These are phyloP conservation scores for Heptranchias perlo DNA, from an alignment of 2,113 vertebrate genomes.

Conservation along the genomic window DNA sequence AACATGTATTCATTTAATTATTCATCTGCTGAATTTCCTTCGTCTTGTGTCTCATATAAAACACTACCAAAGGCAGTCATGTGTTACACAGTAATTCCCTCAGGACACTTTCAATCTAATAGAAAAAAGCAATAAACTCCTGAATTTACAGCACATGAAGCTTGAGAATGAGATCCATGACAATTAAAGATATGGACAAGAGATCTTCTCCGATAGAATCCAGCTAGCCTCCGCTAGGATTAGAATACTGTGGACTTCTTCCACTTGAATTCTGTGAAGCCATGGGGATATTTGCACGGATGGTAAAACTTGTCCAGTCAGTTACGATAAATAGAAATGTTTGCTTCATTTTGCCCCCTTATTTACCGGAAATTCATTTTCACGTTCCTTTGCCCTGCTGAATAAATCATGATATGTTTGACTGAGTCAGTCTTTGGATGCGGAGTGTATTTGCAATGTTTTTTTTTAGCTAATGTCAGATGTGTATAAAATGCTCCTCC, in stretches of 20 bases:
- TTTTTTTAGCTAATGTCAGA: neutral
- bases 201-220: neutral
- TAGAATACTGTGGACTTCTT: neutral
- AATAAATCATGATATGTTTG: neutral
- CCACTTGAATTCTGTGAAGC: neutral
- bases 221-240: neutral
- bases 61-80: neutral
- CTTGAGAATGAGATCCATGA: neutral
- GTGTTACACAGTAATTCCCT: neutral
- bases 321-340: neutral
- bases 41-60: neutral
- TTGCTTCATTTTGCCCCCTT: neutral
- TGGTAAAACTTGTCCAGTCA: neutral
- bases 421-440: neutral
- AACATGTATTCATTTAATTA: slow-evolving; percentile 25
- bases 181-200: neutral
- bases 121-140: neutral
- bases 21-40: slow-evolving; percentile 4
- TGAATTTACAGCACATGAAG: neutral
- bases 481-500: neutral
- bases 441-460: neutral
- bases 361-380: neutral
- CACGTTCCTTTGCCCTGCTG: neutral
- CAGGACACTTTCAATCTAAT: neutral
- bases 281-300: neutral